A percentile compares a stretch with the other conserved stretches of the same genome.
These are phyloP conservation scores for Neoarius graeffei DNA, from an alignment of 2,113 vertebrate genomes.

Conservation along the genomic window DNA sequence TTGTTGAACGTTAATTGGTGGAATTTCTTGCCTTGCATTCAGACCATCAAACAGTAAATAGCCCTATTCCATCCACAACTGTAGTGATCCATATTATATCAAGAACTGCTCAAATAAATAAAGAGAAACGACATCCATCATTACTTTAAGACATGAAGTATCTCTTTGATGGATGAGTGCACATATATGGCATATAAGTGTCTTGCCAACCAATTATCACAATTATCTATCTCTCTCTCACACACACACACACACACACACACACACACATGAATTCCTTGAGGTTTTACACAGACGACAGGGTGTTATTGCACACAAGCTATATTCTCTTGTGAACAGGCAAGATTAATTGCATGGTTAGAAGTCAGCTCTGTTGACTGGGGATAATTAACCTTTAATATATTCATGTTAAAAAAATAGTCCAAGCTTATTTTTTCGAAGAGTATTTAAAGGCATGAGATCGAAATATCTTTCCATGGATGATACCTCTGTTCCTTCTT, in stretches of 20 bases:
- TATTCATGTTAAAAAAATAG: conserved; percentile 35
- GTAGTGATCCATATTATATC: too few relatives aligned
- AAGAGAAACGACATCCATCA: too few relatives aligned
- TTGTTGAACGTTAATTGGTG: too few relatives aligned
- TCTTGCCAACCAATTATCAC: conserved; percentile 18
- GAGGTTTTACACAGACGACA: background rate
- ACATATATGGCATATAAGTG: too few relatives aligned
- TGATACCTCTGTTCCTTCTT: conserved; percentile 14
- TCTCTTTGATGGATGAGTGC: too few relatives aligned
- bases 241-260: background rate
- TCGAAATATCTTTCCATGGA: conserved; percentile 44
- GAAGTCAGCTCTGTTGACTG: conserved; percentile 52
- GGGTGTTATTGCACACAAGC: conserved; percentile 24
- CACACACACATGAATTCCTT: background rate
- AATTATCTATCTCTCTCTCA: background rate
- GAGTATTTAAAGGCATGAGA: conserved; percentile 29
- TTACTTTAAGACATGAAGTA: too few relatives aligned
- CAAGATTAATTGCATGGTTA: conserved; percentile 54
- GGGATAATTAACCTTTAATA: conserved; percentile 55
- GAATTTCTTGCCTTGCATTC: too few relatives aligned
- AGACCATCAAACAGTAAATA: too few relatives aligned
- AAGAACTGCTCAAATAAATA: too few relatives aligned
- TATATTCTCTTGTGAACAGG: conserved; percentile 11
- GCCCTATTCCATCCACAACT: too few relatives aligned
- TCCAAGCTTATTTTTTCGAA: conserved; percentile 12